These are phyloP conservation scores for Apogon talboti DNA, from an alignment of 2,797 vertebrate genomes.

Conservation along the genomic window DNA sequence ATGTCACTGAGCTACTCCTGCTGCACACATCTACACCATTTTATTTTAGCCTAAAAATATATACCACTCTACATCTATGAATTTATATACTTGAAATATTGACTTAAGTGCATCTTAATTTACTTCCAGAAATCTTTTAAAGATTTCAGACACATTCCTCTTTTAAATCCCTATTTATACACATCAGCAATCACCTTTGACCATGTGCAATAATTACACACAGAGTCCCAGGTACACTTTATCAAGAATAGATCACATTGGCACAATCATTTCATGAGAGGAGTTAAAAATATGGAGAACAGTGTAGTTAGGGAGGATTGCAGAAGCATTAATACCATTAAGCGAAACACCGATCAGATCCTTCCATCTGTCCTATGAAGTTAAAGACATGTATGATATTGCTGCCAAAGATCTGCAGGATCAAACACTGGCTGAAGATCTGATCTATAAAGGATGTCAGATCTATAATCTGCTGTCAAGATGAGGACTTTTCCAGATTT, in stretches of 20 bases:
- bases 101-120: constrained; percentile 25
- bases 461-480: not conserved
- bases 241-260: too few relatives aligned
- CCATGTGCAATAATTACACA: too few relatives aligned
- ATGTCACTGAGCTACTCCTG: too few relatives aligned
- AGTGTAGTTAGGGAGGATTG: constrained; percentile 24
- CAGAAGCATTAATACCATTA: constrained; percentile 26
- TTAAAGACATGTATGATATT: constrained; percentile 16
- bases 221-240: too few relatives aligned
- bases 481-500: constrained; percentile 23
- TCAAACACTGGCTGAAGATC: constrained; percentile 19
- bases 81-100: constrained; percentile 25
- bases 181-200: too few relatives aligned
- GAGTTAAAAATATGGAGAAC: not conserved
- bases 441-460: constrained; percentile 7
- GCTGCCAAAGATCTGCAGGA: constrained; percentile 21
- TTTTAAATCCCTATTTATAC: too few relatives aligned
- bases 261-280: too few relatives aligned
- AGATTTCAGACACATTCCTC: too few relatives aligned
- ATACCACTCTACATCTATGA: not conserved
- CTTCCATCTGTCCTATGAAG: constrained; percentile 23
- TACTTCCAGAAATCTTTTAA: constrained; percentile 33
- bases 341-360: constrained; percentile 29
- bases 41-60: too few relatives aligned
- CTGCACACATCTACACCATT: too few relatives aligned